Evolutionary conservation across 2,888 invertebrate genomes (phyloP).

Genomic region (Temnothorax ravouxi): DNA sequence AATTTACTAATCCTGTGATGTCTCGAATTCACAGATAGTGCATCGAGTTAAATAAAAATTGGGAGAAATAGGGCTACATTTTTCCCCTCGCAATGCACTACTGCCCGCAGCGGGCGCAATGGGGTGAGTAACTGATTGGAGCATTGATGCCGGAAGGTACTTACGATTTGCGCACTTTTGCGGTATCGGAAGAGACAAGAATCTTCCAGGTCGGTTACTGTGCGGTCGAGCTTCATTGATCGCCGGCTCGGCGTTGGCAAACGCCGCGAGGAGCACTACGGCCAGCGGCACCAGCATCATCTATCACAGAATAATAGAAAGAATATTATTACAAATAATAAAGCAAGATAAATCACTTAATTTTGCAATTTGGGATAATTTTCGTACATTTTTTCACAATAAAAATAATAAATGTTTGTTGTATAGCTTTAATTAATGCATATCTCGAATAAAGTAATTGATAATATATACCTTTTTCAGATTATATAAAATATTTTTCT

Average conservation of each 20-base stretch:
- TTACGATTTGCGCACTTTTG: conserved; percentile 95
- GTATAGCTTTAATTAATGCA: neutral
- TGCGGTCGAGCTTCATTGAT: conserved; percentile 89
- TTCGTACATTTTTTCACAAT: neutral
- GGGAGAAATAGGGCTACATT: too few relatives aligned
- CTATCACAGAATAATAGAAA: conserved; percentile 83
- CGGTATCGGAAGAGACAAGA: conserved; percentile 93
- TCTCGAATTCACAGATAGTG: neutral
- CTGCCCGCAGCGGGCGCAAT: neutral
- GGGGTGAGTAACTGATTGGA: neutral
- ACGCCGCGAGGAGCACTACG: conserved; percentile 88
- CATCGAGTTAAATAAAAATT: neutral
- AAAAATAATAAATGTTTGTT: neutral
- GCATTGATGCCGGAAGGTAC: conserved; percentile 84
- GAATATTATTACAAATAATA: neutral
- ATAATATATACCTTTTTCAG: neutral
- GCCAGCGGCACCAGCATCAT: conserved; percentile 92
- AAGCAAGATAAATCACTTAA: neutral
- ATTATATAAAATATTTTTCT: neutral
- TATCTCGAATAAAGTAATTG: conserved; percentile 11
- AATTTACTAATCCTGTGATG: neutral
- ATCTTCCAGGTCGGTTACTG: conserved; percentile 93
- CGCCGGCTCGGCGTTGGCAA: conserved; percentile 87
- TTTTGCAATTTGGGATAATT: neutral
- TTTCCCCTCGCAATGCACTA: neutral